Evolutionary conservation across 2,888 invertebrate genomes (phyloP).

Genomic region (Lochmaea capreae): DNA sequence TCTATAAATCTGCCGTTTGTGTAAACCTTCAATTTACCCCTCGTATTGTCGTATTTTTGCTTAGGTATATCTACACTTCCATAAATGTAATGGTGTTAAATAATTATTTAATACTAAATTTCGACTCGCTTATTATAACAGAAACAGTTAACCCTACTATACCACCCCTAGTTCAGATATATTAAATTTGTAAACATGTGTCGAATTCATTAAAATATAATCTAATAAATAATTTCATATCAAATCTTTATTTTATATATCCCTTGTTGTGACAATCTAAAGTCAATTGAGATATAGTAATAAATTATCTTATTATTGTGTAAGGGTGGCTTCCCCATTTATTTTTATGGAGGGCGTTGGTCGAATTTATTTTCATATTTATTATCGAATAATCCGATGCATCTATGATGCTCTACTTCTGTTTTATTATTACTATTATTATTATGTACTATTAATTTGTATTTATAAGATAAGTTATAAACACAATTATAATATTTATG

Average conservation of each 20-base stretch:
- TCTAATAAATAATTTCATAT: constrained; percentile 41
- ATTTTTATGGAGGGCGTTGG: constrained; percentile 25
- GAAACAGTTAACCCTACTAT: not conserved
- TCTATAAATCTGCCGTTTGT: no score
- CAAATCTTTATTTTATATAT: constrained; percentile 33
- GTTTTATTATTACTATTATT: not conserved
- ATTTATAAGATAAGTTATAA: no score
- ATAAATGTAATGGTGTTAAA: not conserved
- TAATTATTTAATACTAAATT: not conserved
- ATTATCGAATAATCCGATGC: not conserved
- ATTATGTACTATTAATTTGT: not conserved
- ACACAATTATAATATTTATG: no score
- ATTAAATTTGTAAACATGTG: constrained; percentile 41
- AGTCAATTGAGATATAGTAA: constrained; percentile 34
- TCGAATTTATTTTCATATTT: constrained; percentile 7
- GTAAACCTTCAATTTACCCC: no score
- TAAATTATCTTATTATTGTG: constrained; percentile 38
- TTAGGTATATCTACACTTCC: no score
- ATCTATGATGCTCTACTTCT: not conserved
- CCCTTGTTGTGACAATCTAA: constrained; percentile 41
- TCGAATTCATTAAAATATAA: constrained; percentile 44
- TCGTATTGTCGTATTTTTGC: no score
- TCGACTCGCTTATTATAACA: not conserved
- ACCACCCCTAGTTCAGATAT: not conserved
- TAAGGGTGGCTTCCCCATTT: constrained; percentile 33